These are phyloP conservation scores for Takifugu flavidus DNA, from an alignment of 2,113 vertebrate species.

Conservation along the genomic window DNA sequence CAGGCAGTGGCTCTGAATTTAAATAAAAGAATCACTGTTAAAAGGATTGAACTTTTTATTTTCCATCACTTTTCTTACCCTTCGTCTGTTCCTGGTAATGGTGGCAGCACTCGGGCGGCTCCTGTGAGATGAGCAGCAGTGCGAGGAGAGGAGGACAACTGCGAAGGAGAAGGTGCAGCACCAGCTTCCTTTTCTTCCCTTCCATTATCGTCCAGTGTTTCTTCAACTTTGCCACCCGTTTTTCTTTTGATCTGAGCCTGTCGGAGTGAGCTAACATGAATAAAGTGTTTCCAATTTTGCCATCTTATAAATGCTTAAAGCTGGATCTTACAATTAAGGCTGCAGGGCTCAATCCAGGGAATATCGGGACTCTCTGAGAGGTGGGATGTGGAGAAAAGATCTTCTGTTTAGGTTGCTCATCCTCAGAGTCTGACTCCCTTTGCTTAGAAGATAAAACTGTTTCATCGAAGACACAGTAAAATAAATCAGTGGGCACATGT, in stretches of 20 bases:
- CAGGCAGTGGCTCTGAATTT: constrained; percentile 72
- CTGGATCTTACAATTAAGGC: constrained; percentile 77
- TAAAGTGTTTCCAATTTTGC: not conserved
- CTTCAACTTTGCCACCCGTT: constrained; percentile 61
- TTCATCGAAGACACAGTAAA: constrained; percentile 24
- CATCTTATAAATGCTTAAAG: not conserved
- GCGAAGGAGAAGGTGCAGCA: constrained; percentile 11
- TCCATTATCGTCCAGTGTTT: not conserved
- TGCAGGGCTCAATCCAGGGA: constrained; percentile 82
- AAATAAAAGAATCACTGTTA: constrained; percentile 9
- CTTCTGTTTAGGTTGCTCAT: constrained; percentile 47
- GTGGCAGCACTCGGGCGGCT: constrained; percentile 75
- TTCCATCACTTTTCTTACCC: constrained; percentile 69
- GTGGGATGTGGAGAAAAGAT: constrained; percentile 31
- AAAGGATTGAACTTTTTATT: not conserved
- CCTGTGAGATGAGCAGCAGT: constrained; percentile 43
- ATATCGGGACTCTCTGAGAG: constrained; percentile 74
- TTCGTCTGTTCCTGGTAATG: constrained; percentile 69
- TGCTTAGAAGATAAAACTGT: constrained; percentile 17
- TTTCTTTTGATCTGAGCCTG: constrained; percentile 84
- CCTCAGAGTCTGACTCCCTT: constrained; percentile 56
- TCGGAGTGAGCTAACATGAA: not conserved
- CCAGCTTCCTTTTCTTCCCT: not conserved
- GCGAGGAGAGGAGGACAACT: constrained; percentile 46
- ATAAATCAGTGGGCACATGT: not conserved